Conservation (phyloP, 2,888 invertebrate genomes). For the Dasysyrphus tricinctus region DNA sequence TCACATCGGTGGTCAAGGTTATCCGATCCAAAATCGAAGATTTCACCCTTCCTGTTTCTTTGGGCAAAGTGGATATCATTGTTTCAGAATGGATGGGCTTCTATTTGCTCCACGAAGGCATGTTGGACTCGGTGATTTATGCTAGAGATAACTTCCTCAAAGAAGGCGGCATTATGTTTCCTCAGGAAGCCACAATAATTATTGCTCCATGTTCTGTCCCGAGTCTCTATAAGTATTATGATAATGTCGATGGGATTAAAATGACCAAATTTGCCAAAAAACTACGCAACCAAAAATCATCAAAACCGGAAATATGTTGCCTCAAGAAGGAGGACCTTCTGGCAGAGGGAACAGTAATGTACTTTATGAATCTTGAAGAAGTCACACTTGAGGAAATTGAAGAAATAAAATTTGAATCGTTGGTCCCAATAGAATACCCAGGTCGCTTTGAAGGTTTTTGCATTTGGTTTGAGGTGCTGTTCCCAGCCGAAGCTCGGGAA, state of each 20-base stretch:
- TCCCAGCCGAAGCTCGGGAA: constrained; percentile 86
- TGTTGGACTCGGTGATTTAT: constrained; percentile 94
- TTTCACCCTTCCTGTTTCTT: constrained; percentile 85
- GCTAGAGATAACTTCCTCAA: constrained; percentile 93
- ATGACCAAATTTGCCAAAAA: constrained; percentile 88
- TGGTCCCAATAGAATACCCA: constrained; percentile 84
- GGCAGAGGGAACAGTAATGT: constrained; percentile 86
- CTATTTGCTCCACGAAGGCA: constrained; percentile 96
- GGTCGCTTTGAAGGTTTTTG: constrained; percentile 90
- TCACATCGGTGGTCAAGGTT: constrained; percentile 88
- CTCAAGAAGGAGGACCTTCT: constrained; percentile 86
- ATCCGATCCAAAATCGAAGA: constrained; percentile 84
- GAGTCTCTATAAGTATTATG: constrained; percentile 89
- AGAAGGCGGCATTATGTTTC: constrained; percentile 90
- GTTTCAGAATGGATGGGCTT: constrained; percentile 99
- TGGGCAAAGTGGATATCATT: constrained; percentile 92
- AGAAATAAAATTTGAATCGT: constrained; percentile 86
- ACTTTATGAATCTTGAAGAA: constrained; percentile 88
- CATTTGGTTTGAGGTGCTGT: constrained; percentile 91
- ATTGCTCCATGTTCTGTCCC: constrained; percentile 85
- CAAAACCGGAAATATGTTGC: constrained; percentile 87
- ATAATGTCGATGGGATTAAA: constrained; percentile 90
- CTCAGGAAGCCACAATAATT: constrained; percentile 86
- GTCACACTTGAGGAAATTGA: constrained; percentile 86
- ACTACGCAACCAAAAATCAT: constrained; percentile 86